Base-by-base conservation (phyloP, 2,797 vertebrate genomes). In the Remorina albescens region DNA sequence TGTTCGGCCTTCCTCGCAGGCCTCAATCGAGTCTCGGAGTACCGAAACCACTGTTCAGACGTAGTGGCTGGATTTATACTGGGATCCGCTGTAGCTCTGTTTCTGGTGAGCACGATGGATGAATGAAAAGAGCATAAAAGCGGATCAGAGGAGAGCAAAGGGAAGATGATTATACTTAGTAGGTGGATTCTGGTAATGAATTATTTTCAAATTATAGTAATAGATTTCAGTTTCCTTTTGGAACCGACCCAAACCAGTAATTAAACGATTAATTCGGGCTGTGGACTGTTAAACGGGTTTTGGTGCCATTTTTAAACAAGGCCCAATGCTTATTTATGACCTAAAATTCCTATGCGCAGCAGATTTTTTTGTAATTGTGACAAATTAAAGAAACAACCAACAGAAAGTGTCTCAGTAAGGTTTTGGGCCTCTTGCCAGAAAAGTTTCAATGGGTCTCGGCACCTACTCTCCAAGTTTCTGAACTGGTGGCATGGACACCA, bases 1-100 rank as follows among this genome's bases (percentile, higher is more conserved):
- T 99, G 97, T 55, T 95, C 97, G 1, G 97, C 98, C 0, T 99
- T 99, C 91, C 96, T 99, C 60, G 96, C 96, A 0, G 98, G 98
- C 50, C 95, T 99, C 56, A 99, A 99, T 84, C 94, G 97, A n/a
- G 97, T 99, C 21, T 99, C 97, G 0, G 98, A 99, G 87, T 99
- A 99, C 78, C 95, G 98, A 39, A 99, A 98, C 93, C 98, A 99
- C 92, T 98, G 98, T 80, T 97, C 97, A 0, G 98, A 99, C 0
- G 97, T 99, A 66, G 95, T 99, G 0, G 97, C 97, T 0, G 98
- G 98, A 71, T 99, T 99, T 88, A 95, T 99, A 80, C 88, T 99
- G 88, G 98, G 98, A 44, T 96, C 95, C 15, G 95, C 96, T 0
- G 93, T 99, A 1, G 97, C 97, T 74, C 93, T 99, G 78, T 99